Base-by-base conservation (phyloP, 64 coral and sea anemone genomes). In the Catalaphyllia jardinei region DNA sequence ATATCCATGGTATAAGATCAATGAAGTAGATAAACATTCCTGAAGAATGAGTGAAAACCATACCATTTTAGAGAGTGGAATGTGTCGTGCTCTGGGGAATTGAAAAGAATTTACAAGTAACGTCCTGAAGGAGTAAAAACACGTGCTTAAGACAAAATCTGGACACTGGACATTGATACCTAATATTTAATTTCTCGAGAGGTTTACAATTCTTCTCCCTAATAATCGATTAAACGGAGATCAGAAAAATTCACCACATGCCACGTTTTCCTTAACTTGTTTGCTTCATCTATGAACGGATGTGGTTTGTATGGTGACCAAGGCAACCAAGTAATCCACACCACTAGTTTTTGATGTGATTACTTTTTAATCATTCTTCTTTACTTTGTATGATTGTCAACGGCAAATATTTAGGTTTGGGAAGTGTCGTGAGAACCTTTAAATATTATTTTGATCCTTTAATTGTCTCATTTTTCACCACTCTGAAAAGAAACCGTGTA, bases 21-120 rank as follows among this genome's bases (percentile, higher is more conserved):
- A 71, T 85, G 63, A 85, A 24, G 24, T 14, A 65, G 81, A 85
- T 85, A 85, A 85, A 42, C 62, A 85, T 67, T 85, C 63, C 81
- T 27, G 14, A 65, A 71, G 30, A 80, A 51, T 14, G 4, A 4
- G 61, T 83, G 81, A 85, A 72, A 85, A n/a, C 24, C 39, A 85
- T 28, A 85, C 81, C 81, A 24, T 85, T 71, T 27, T 69, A 69
- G 38, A 71, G 62, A 49, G 62, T 51, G 81, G 81, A 85, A 71
- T 85, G 81, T 83, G 39, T 64, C 71, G 31, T 62, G 31, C 4
- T 27, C 65, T 67, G 61, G 30, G 67, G 31, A 77, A 77, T 42
- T 67, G 60, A 83, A 83, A 35, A 30, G 79, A 83, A 24, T 19
- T 83, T 60, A 83, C 79, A 83, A 18, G 22, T 39, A 11, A 59